phyloP scores from a whole-genome alignment of 1,140 invertebrate genomes.

The Aphis craccivora region DNA sequence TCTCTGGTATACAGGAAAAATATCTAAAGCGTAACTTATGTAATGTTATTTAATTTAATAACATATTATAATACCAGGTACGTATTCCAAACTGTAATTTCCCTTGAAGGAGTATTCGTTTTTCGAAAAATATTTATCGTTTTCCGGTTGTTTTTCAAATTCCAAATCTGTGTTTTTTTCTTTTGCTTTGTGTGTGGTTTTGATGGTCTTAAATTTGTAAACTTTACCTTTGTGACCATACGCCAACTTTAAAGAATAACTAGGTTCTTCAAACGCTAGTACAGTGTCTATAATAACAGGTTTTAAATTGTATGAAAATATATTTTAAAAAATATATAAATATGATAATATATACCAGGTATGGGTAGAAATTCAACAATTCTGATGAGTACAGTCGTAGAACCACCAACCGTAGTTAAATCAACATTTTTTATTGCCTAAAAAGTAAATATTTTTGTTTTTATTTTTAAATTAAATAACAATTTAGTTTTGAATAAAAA shows the following conservation, averaged over 20 bases:
- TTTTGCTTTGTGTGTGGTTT: neutral
- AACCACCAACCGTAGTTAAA: neutral
- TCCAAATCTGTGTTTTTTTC: neutral
- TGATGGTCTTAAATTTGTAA: neutral
- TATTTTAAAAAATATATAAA: neutral
- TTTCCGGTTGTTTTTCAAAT: neutral
- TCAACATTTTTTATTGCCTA: neutral
- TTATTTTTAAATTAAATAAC: too few species aligned
- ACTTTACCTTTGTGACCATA: neutral
- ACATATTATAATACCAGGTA: neutral
- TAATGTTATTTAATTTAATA: neutral
- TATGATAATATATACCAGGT: constrained; percentile 9
- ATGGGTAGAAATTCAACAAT: neutral
- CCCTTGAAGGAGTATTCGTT: neutral
- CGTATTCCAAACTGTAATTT: constrained; percentile 27
- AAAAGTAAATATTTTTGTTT: neutral
- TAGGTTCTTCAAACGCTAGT: neutral
- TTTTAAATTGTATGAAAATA: neutral
- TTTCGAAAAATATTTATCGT: neutral
- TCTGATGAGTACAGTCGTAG: constrained; percentile 4
- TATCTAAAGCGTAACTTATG: neutral
- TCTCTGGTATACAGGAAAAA: neutral
- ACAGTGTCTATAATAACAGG: neutral
- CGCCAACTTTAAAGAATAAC: constrained; percentile 9
- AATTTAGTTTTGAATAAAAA: too few species aligned